Percentiles rank a stretch among this genome's conserved stretches.
These are phyloP conservation scores for Ptychodera flava DNA, from an alignment of 35 echinoderm and acorn worm species.

Conservation along the genomic window DNA sequence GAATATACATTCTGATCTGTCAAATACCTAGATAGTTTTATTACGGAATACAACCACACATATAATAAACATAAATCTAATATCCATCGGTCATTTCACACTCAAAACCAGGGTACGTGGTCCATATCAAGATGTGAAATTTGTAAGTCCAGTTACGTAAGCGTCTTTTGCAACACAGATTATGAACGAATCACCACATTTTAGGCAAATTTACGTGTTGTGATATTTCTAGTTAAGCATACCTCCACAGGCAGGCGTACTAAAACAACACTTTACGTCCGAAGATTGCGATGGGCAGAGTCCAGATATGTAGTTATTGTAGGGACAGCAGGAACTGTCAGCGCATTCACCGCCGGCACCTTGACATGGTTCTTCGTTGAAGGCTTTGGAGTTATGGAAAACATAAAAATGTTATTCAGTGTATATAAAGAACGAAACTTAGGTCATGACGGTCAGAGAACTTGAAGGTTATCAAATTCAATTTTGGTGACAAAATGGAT, in stretches of 20 bases:
- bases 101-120: neutral
- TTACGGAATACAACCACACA: no score
- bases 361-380: neutral
- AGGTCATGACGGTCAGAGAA: no score
- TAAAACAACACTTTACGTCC: constrained; percentile 49
- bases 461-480: no score
- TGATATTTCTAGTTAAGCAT: neutral
- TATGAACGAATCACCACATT: neutral
- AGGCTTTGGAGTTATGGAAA: no score
- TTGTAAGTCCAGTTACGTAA: neutral
- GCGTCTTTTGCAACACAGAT: neutral
- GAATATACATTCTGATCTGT: no score
- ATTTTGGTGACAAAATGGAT: no score
- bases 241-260: constrained; percentile 12
- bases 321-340: constrained; percentile 16
- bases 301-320: constrained; percentile 44
- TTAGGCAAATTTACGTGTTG: neutral
- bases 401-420: no score
- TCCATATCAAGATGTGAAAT: neutral
- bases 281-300: constrained; percentile 28
- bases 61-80: neutral
- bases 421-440: no score
- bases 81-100: neutral
- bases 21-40: no score
- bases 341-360: neutral